A percentile compares a stretch with the other conserved stretches of the same genome.
Conservation (phyloP, 2,888 invertebrate genomes). For the Agriopis aurantiaria region DNA sequence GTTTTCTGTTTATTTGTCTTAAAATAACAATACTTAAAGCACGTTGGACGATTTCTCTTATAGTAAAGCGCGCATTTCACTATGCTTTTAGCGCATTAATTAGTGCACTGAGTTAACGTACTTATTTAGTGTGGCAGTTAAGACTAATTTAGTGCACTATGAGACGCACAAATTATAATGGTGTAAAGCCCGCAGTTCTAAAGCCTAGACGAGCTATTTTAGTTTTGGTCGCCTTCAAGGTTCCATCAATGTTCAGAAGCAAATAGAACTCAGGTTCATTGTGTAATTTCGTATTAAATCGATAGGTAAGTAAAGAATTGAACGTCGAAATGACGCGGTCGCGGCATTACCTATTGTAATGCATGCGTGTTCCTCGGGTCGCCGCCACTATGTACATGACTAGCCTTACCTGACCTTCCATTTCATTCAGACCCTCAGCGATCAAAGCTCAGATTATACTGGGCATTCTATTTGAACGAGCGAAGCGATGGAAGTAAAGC, state of each 20-base stretch:
- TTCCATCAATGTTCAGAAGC: slow-evolving; percentile 2
- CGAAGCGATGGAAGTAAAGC: slow-evolving; percentile 57
- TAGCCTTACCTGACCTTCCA: slow-evolving; percentile 58
- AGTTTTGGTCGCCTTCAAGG: background rate
- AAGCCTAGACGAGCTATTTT: too few species aligned
- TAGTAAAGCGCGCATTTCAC: too few species aligned
- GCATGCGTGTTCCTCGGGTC: slow-evolving; percentile 75
- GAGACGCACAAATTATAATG: too few species aligned
- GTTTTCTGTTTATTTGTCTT: too few species aligned
- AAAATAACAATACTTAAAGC: too few species aligned
- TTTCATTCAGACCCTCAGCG: slow-evolving; percentile 43
- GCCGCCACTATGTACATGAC: slow-evolving; percentile 62
- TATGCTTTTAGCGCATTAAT: too few species aligned
- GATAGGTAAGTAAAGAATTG: slow-evolving; percentile 63
- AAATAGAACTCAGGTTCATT: slow-evolving; percentile 38
- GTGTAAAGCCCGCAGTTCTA: too few species aligned
- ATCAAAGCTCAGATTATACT: slow-evolving; percentile 55
- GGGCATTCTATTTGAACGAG: slow-evolving; percentile 56
- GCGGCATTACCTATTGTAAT: slow-evolving; percentile 81
- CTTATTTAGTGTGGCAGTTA: too few species aligned
- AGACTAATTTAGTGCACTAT: too few species aligned
- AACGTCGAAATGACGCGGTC: slow-evolving; percentile 62
- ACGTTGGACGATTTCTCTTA: too few species aligned
- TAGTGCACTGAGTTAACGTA: too few species aligned
- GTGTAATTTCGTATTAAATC: slow-evolving; percentile 49